Percentiles rank a stretch among this genome's conserved stretches.
phyloP scores from a whole-genome alignment of 2,888 invertebrate genomes.

The Ptilodon capucinus region DNA sequence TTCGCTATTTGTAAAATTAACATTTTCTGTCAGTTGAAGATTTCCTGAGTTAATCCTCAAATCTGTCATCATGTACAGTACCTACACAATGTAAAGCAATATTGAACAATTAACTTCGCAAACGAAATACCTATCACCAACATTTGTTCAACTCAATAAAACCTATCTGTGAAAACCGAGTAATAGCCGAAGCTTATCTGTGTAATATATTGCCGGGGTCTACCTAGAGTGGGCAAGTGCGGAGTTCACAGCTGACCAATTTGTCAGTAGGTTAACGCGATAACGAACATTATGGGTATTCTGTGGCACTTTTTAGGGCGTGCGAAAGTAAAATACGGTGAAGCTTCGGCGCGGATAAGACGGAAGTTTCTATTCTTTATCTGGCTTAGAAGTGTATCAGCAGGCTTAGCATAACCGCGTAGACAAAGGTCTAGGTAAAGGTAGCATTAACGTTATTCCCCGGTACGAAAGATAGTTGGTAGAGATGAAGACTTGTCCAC shows the following conservation, averaged over 20 bases:
- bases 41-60: too few relatives aligned
- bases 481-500: too few relatives aligned
- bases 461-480: too few relatives aligned
- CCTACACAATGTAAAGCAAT: too few relatives aligned
- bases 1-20: too few relatives aligned
- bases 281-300: not conserved
- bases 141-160: slow-evolving; percentile 1
- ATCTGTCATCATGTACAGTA: too few relatives aligned
- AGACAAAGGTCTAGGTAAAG: too few relatives aligned
- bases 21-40: too few relatives aligned
- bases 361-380: not conserved
- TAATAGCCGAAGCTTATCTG: slow-evolving; percentile 1
- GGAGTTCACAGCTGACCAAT: slow-evolving; percentile 3
- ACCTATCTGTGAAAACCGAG: slow-evolving; percentile 1
- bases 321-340: not conserved
- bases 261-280: slow-evolving; percentile 2
- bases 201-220: not conserved
- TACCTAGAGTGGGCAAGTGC: not conserved
- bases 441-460: too few relatives aligned
- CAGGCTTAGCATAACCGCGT: too few relatives aligned
- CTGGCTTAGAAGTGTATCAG: too few relatives aligned
- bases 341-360: not conserved
- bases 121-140: not conserved
- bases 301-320: not conserved
- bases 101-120: not conserved